Evolutionary conservation across 2,888 invertebrate genomes (phyloP), one percentile per base, ranked within the genome.

Genomic region (Creontiades dilutus): DNA sequence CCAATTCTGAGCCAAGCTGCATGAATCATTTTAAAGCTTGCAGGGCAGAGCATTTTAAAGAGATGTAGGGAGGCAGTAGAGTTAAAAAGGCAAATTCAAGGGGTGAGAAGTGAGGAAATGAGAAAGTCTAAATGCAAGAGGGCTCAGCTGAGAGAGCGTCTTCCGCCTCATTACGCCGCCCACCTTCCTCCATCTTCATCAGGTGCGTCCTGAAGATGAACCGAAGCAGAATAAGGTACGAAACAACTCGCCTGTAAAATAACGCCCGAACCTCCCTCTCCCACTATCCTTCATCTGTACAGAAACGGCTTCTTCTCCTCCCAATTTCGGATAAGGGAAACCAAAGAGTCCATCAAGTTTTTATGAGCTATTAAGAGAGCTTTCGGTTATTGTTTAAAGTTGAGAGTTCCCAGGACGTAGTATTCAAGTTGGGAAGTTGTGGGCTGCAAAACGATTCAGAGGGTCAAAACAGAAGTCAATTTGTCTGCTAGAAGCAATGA

Each of bases 41-140:
- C n/a, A n/a, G n/a, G n/a, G n/a, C n/a, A n/a, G n/a, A n/a, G n/a
- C n/a, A n/a, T n/a, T 37, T 37, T 37, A 4, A 37, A 37, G 37
- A 37, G 37, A 7, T 7, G 57, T 16, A n/a, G 7, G 68, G 12
- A 68, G 23, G 68, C 7, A 23, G 19, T 0, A 23, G 68, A 19
- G 61, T 9, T 0, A 9, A 9, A 3, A 19, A n/a, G 61, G 1
- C 27, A 13, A 23, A 68, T 68, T 68, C 19, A 13, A 27, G 27
- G 47, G 23, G 82, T 9, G 52, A 28, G 52, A 46, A 23, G 7
- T 14, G n/a, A 48, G 82, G 52, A 82, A 82, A 82, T 82, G 82
- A 82, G 82, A 82, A 82, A 82, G 82, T 82, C 82, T 82, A 82
- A 82, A 82, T 82, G 82, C 82, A 82, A 82, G 82, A 82, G 52